phyloP scores from a whole-genome alignment of 2,888 invertebrate species.

The Heterodera filipjevi region DNA sequence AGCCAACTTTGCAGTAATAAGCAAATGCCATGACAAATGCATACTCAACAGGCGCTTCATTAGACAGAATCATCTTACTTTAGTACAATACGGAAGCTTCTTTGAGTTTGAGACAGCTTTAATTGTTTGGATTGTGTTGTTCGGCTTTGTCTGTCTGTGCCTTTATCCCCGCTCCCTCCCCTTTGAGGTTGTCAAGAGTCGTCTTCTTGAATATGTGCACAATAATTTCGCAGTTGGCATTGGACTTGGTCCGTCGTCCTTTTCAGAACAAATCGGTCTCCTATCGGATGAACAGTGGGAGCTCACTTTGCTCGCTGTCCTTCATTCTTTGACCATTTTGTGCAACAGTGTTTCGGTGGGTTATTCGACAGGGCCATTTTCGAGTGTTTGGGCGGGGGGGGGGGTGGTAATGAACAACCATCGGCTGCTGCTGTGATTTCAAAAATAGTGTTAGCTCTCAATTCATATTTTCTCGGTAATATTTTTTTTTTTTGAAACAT shows the following conservation, averaged over 20 bases:
- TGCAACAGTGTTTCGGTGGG: constrained; percentile 23
- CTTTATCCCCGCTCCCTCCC: background rate
- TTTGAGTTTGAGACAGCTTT: too few species aligned
- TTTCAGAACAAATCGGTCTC: constrained; percentile 31
- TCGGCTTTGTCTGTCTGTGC: background rate
- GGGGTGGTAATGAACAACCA: too few species aligned
- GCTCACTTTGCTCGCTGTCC: constrained; percentile 9
- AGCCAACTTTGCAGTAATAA: too few species aligned
- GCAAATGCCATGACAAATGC: too few species aligned
- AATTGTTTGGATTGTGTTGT: too few species aligned
- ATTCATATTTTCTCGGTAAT: too few species aligned
- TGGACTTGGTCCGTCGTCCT: constrained; percentile 54
- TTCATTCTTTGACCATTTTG: constrained; percentile 19
- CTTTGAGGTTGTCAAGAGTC: constrained; percentile 45
- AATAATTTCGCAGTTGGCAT: constrained; percentile 44
- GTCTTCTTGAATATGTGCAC: constrained; percentile 48
- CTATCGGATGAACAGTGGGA: constrained; percentile 15
- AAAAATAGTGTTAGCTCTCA: too few species aligned
- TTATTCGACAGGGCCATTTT: constrained; percentile 3
- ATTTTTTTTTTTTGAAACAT: too few species aligned
- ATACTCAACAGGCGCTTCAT: too few species aligned
- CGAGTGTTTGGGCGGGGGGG: constrained; percentile 22
- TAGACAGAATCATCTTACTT: too few species aligned
- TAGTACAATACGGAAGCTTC: too few species aligned
- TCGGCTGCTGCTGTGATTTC: too few species aligned